Percentiles rank a stretch among this genome's conserved stretches.
phyloP scores from a whole-genome alignment of 2,797 vertebrate genomes.

The Parauchenoglanis punctatus region DNA sequence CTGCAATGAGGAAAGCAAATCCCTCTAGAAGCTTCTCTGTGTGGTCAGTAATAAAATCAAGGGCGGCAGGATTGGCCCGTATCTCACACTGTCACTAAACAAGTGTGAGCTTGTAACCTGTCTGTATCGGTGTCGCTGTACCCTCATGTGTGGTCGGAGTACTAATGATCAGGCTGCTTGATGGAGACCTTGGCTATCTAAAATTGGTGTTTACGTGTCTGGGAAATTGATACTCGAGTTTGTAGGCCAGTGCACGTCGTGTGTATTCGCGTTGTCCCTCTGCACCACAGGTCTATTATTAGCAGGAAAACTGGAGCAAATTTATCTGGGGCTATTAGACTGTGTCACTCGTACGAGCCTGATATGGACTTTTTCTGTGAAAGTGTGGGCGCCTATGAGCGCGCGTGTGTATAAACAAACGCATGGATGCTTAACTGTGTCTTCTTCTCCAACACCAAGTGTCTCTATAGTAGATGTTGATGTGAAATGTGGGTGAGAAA shows the following conservation, averaged over 20 bases:
- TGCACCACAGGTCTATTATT: constrained; percentile 25
- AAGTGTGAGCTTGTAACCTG: constrained; percentile 30
- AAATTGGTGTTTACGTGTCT: constrained; percentile 28
- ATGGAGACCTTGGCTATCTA: not conserved
- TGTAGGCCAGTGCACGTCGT: constrained; percentile 34
- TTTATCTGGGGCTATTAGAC: constrained; percentile 27
- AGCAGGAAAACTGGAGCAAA: constrained; percentile 25
- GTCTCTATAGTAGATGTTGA: not conserved
- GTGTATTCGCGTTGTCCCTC: constrained; percentile 1
- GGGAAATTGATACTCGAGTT: constrained; percentile 28
- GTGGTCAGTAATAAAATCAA: constrained; percentile 14
- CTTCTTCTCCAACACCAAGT: not conserved
- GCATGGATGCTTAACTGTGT: not conserved
- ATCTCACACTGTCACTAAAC: not conserved
- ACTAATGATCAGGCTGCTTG: not conserved
- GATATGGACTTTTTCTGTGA: constrained; percentile 25
- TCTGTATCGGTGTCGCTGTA: constrained; percentile 6
- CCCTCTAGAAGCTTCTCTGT: constrained; percentile 25
- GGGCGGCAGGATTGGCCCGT: not conserved
- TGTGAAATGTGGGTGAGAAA: constrained; percentile 28
- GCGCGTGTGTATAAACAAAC: not conserved
- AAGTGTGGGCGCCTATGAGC: not conserved
- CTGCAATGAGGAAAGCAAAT: not conserved
- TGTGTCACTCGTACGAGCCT: not conserved
- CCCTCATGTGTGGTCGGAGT: constrained; percentile 2